Conservation (phyloP, 2,113 vertebrate genomes). For the Shinisaurus crocodilurus region DNA sequence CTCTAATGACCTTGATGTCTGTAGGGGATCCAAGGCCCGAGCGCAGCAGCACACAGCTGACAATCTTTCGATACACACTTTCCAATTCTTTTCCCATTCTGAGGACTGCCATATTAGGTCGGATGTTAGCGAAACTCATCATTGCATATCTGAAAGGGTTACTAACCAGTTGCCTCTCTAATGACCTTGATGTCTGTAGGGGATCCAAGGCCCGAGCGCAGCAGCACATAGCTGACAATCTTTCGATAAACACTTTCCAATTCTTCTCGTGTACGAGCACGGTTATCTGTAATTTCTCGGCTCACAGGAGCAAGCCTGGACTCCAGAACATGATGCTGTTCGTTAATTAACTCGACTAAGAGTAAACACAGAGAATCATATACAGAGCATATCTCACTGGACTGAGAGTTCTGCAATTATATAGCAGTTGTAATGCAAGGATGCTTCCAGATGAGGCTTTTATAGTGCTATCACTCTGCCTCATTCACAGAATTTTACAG, state of each 20-base stretch:
- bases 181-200: slow-evolving; percentile 77
- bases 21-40: slow-evolving; percentile 82
- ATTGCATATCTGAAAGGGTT: slow-evolving; percentile 8
- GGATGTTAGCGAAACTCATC: not conserved
- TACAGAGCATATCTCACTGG: not conserved
- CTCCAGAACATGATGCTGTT: slow-evolving; percentile 79
- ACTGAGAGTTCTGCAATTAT: not conserved
- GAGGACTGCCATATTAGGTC: not conserved
- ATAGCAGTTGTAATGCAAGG: not conserved
- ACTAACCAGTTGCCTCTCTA: slow-evolving; percentile 83
- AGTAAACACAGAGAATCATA: slow-evolving; percentile 2
- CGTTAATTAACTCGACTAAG: slow-evolving; percentile 85
- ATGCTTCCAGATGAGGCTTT: too few relatives aligned
- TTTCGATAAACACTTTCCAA: slow-evolving; percentile 80
- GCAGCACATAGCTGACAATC: slow-evolving; percentile 82
- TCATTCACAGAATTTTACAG: too few relatives aligned
- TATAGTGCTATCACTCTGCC: too few relatives aligned
- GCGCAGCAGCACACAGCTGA: slow-evolving; percentile 82
- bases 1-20: slow-evolving; percentile 79
- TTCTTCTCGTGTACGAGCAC: slow-evolving; percentile 74
- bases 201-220: slow-evolving; percentile 82
- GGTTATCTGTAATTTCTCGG: slow-evolving; percentile 85
- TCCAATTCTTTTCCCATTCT: slow-evolving; percentile 82
- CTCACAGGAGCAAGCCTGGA: slow-evolving; percentile 77
- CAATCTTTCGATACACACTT: slow-evolving; percentile 80